Percentiles rank a stretch among this genome's conserved stretches.
phyloP scores from a whole-genome alignment of 2,113 vertebrate genomes.

The Drymodes brunneopygia region DNA sequence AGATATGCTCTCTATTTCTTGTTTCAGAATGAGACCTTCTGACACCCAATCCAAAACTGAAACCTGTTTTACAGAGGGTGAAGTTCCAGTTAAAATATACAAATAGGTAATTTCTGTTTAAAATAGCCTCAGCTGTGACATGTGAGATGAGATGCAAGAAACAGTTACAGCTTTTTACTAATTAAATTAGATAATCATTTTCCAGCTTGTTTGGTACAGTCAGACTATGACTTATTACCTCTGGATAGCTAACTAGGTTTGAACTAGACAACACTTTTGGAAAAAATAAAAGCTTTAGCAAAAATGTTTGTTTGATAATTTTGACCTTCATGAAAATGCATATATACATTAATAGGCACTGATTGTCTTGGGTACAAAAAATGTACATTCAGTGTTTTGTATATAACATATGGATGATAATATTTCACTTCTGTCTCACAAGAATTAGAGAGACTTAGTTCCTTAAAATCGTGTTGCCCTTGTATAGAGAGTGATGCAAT shows the following conservation, averaged over 20 bases:
- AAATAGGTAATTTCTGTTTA: background rate
- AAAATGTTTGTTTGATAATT: background rate
- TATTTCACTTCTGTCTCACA: background rate
- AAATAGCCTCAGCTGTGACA: background rate
- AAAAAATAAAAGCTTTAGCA: background rate
- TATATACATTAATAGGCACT: fast-evolving
- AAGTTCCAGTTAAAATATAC: background rate
- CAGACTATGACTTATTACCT: background rate
- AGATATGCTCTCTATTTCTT: background rate
- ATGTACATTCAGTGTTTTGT: background rate
- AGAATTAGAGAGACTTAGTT: background rate
- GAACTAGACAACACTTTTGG: background rate
- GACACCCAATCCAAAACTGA: background rate
- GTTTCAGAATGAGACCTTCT: background rate
- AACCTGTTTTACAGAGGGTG: background rate
- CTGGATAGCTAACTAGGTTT: background rate
- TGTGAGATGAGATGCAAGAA: background rate
- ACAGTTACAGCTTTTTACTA: background rate
- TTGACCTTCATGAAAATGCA: background rate
- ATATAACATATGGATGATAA: background rate
- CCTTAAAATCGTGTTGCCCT: background rate
- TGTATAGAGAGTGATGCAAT: background rate
- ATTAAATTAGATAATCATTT: background rate
- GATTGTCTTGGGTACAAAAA: background rate
- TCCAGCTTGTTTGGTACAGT: background rate